Base-by-base conservation (phyloP, 2,888 invertebrate species). In the Drosophila mimica region DNA sequence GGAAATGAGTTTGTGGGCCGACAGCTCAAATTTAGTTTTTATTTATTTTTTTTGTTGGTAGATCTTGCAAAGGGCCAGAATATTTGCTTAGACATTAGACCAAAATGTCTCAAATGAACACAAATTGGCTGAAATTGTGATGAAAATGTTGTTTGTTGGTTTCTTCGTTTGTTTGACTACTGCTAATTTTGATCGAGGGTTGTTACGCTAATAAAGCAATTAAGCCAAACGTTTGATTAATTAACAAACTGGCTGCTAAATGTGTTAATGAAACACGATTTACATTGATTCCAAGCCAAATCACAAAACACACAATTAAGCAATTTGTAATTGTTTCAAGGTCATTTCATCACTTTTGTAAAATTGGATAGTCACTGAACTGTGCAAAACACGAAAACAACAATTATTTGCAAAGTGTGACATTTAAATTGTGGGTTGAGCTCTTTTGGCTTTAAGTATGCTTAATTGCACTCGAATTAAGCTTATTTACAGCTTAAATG, bases 171-270 rank as follows among this genome's bases (percentile, higher is more conserved):
- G 51, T 20, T 43, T 59, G 51, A 34, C 52, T 48, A 25, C 2
- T 48, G 8, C 25, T 48, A 25, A 17, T 58, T 36, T 38, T 56
- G 13, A 25, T 54, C 17, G 31, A 36, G 30, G 48, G 51, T 51
- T 65, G 52, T 30, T 52, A 31, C 48, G 70, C 66, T 77, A 81
- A 85, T 85, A 81, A 88, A 89, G 86, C 79, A 82, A 87, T 87
- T 81, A 71, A 75, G 75, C 40, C 63, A 89, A 79, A 76, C 80
- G 76, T 68, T 87, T 88, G 75, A 76, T 88, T 79, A 81, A 87
- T 88, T 89, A 74, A 70, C 46, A 57, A 62, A 71, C 51, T 64
- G 61, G 61, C 64, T 33, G 36, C 46, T 59, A 70, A 75, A 62
- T 54, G 43, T 80, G 79, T 63, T 79, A 83, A 88, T 86, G 61